Evolutionary conservation across 2,888 invertebrate genomes (phyloP).

Genomic region (Drosophila rellima): DNA sequence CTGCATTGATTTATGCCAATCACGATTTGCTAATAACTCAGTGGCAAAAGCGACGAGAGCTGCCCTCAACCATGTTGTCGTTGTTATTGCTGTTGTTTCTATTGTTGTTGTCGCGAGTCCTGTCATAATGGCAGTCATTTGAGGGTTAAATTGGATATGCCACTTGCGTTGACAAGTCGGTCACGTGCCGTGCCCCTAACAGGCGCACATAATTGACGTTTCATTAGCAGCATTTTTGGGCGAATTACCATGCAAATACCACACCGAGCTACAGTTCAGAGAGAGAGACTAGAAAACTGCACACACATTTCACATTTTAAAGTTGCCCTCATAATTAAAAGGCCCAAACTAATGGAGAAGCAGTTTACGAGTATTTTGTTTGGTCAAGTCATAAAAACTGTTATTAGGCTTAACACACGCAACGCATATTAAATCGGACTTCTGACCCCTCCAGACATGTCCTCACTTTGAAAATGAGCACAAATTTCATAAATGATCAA

Average conservation of each 20-base stretch:
- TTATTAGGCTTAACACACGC: slow-evolving; percentile 54
- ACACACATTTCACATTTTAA: slow-evolving; percentile 29
- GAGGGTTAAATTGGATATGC: slow-evolving; percentile 82
- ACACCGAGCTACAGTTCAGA: neutral
- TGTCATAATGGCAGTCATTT: slow-evolving; percentile 81
- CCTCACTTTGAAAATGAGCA: slow-evolving; percentile 37
- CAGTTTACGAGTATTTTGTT: slow-evolving; percentile 16
- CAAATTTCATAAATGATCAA: slow-evolving; percentile 81
- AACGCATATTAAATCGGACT: slow-evolving; percentile 56
- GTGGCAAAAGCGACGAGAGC: slow-evolving; percentile 53
- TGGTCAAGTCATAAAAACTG: slow-evolving; percentile 52
- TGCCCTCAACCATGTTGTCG: slow-evolving; percentile 48
- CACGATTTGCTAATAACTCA: slow-evolving; percentile 83
- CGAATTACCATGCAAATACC: slow-evolving; percentile 65
- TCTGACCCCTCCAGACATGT: neutral
- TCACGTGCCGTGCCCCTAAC: slow-evolving; percentile 71
- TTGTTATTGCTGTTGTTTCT: slow-evolving; percentile 26
- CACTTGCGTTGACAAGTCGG: slow-evolving; percentile 77
- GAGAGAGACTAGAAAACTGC: neutral
- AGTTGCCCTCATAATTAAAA: slow-evolving; percentile 45
- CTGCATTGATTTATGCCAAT: slow-evolving; percentile 82
- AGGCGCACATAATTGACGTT: slow-evolving; percentile 78
- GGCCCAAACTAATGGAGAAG: slow-evolving; percentile 19
- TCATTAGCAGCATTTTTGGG: slow-evolving; percentile 73
- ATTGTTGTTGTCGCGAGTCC: slow-evolving; percentile 51